Evolutionary conservation across 2,797 vertebrate genomes (phyloP).

Genomic region (Lophura swinhoii): DNA sequence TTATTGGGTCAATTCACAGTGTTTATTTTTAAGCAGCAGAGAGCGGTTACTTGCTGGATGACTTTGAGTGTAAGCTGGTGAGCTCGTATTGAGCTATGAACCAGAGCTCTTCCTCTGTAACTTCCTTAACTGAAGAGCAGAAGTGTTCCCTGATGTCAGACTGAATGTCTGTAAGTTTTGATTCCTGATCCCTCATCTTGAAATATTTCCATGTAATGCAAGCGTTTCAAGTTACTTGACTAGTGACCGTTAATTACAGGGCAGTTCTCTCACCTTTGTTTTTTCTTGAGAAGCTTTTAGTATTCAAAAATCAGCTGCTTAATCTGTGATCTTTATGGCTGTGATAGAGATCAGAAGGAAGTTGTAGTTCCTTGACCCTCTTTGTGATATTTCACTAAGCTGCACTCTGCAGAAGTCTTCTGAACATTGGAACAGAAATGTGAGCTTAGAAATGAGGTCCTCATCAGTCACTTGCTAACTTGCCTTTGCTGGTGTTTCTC

Average conservation of each 20-base stretch:
- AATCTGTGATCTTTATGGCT: not conserved
- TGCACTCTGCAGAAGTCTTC: not conserved
- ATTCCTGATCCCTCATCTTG: not conserved
- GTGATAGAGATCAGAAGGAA: not conserved
- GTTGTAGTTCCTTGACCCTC: not conserved
- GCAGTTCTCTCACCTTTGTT: not conserved
- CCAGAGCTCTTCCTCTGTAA: not conserved
- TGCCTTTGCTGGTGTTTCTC: not conserved
- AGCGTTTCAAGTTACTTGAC: not conserved
- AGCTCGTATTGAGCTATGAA: not conserved
- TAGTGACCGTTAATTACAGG: not conserved
- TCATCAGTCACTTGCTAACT: not conserved
- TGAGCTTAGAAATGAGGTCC: not conserved
- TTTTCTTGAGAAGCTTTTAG: not conserved
- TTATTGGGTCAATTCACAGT: not conserved
- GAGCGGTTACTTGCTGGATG: not conserved
- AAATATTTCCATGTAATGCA: not conserved
- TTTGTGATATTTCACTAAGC: not conserved
- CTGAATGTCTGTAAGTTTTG: not conserved
- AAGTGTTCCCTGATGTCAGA: not conserved
- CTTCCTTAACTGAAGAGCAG: not conserved
- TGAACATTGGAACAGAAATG: rapidly evolving
- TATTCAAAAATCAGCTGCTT: not conserved
- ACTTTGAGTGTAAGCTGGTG: not conserved
- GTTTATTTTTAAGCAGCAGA: not conserved